These are phyloP conservation scores for Anarhynchus alexandrinus DNA, from an alignment of 2,113 vertebrate species.

Conservation along the genomic window DNA sequence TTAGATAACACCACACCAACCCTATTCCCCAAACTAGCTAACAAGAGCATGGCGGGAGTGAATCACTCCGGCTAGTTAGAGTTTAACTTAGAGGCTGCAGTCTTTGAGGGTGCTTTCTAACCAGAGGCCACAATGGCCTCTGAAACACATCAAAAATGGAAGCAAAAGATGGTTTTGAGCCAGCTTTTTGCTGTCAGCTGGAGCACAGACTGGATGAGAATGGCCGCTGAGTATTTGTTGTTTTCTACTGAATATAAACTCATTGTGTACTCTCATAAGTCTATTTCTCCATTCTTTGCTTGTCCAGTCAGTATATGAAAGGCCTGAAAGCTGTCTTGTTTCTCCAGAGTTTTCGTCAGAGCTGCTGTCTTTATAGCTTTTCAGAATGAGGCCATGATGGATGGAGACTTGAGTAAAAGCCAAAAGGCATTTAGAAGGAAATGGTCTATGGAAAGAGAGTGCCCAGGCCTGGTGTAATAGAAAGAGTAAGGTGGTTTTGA, in stretches of 20 bases:
- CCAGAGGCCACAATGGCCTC: neutral
- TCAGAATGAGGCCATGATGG: neutral
- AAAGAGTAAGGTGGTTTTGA: constrained; percentile 4
- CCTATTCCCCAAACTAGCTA: neutral
- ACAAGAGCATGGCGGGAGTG: neutral
- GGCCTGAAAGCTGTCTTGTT: neutral
- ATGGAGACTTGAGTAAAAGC: neutral
- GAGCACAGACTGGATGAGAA: neutral
- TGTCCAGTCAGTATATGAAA: neutral
- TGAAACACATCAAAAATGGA: neutral
- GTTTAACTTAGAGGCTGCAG: neutral
- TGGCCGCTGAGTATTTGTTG: neutral
- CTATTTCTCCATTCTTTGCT: neutral
- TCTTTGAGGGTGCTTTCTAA: neutral
- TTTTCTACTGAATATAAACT: neutral
- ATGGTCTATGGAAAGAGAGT: neutral
- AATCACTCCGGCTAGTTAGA: neutral
- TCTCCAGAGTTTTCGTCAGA: neutral
- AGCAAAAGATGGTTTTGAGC: neutral
- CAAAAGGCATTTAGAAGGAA: constrained; percentile 26
- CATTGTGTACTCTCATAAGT: neutral
- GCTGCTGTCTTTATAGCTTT: neutral
- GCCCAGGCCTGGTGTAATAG: neutral
- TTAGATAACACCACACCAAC: neutral
- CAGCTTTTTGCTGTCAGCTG: neutral